Evolutionary conservation across 2,113 vertebrate species (phyloP).

Genomic region (Eulacestoma nigropectus): DNA sequence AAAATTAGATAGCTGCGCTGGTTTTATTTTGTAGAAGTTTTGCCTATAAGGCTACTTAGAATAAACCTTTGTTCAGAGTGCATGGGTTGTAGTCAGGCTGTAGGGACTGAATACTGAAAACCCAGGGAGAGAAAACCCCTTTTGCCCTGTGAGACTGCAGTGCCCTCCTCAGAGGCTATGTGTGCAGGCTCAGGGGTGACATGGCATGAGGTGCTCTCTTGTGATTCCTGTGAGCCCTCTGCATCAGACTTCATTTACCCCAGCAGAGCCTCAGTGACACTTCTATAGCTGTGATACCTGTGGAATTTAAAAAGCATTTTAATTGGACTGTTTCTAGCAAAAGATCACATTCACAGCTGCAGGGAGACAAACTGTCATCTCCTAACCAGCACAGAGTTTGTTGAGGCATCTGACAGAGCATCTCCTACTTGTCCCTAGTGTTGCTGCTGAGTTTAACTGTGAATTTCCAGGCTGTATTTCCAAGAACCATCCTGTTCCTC

Average conservation of each 20-base stretch:
- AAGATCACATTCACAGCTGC: neutral
- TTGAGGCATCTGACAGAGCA: neutral
- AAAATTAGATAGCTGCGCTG: neutral
- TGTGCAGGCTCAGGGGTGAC: neutral
- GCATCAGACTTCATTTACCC: neutral
- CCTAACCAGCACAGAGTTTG: neutral
- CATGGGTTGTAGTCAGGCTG: neutral
- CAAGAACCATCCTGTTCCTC: neutral
- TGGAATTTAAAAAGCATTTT: neutral
- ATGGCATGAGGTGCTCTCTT: rapidly evolving
- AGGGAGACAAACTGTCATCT: too few relatives aligned
- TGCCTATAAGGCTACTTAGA: neutral
- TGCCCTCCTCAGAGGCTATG: neutral
- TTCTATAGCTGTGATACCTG: neutral
- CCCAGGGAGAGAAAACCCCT: too few relatives aligned
- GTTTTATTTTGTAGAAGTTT: neutral
- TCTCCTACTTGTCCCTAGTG: neutral
- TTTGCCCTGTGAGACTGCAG: neutral
- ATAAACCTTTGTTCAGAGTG: neutral
- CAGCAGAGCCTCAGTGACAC: neutral
- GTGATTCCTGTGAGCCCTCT: neutral
- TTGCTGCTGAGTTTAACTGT: neutral
- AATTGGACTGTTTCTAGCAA: neutral
- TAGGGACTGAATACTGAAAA: neutral
- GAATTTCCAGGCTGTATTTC: neutral